phyloP scores from a whole-genome alignment of 2,113 vertebrate species.

The Eubucco bourcierii region DNA sequence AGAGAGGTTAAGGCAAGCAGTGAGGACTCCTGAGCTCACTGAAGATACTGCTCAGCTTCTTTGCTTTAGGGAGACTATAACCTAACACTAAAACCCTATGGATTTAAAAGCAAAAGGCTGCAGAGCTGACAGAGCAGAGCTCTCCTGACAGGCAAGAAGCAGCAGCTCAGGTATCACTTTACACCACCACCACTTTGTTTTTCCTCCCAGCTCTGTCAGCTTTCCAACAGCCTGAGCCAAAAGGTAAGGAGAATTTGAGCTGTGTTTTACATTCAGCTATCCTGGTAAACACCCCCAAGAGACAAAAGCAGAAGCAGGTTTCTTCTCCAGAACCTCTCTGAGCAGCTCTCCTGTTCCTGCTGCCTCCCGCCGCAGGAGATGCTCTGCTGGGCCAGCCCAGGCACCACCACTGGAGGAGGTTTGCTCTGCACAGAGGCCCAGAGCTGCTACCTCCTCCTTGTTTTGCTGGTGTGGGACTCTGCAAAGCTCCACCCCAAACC shows the following conservation, averaged over 20 bases:
- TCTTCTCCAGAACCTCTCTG: neutral
- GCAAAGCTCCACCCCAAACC: constrained; percentile 37
- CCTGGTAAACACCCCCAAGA: neutral
- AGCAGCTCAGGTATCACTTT: constrained; percentile 20
- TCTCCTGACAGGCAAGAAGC: neutral
- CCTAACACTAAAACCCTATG: neutral
- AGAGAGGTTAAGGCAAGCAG: neutral
- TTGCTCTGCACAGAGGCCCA: neutral
- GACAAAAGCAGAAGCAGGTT: neutral
- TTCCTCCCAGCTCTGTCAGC: constrained; percentile 47
- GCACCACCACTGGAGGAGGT: neutral
- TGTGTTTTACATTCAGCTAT: constrained; percentile 2
- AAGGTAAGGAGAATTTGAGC: neutral
- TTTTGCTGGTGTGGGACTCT: constrained; percentile 35
- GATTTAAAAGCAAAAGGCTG: neutral
- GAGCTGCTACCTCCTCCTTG: constrained; percentile 27
- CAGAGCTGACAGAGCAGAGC: neutral
- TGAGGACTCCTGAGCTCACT: neutral
- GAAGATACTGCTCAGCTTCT: neutral
- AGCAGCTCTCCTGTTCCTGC: neutral
- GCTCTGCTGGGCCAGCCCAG: neutral
- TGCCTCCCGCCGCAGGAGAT: neutral
- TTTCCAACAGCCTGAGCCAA: constrained; percentile 49
- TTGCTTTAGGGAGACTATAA: neutral
- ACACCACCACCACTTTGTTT: constrained; percentile 41